Conservation (phyloP, 1,140 invertebrate species). For the Teleogryllus occipitalis region DNA sequence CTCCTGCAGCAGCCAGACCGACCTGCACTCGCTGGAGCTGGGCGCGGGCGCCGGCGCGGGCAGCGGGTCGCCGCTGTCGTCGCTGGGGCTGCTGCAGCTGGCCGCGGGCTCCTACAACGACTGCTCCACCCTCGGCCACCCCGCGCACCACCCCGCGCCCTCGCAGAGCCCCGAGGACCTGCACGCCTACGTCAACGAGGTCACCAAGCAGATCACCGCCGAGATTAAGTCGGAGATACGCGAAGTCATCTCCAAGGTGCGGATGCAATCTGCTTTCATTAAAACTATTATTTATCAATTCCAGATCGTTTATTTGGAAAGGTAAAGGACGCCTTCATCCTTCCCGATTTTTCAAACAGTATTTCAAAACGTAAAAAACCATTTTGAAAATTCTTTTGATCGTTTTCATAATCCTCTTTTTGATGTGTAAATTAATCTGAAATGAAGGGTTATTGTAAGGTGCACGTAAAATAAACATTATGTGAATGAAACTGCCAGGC, state of each 20-base stretch:
- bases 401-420: too few species aligned
- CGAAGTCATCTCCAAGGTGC: slow-evolving; percentile 58
- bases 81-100: slow-evolving; percentile 9
- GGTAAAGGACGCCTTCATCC: too few species aligned
- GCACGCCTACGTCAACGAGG: slow-evolving; percentile 62
- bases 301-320: too few species aligned
- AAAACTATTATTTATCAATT: too few species aligned
- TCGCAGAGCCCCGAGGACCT: slow-evolving; percentile 53
- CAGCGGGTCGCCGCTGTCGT: neutral
- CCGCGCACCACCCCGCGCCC: slow-evolving; percentile 26
- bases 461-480: too few species aligned
- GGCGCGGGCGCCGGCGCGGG: neutral
- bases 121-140: slow-evolving; percentile 46
- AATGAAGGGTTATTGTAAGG: too few species aligned
- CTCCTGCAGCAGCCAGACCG: slow-evolving; percentile 62
- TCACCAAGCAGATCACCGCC: slow-evolving; percentile 65
- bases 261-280: neutral
- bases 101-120: slow-evolving; percentile 37
- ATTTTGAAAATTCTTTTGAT: too few species aligned
- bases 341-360: too few species aligned
- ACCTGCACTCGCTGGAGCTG: slow-evolving; percentile 39
- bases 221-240: slow-evolving; percentile 74
- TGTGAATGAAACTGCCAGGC: too few species aligned
- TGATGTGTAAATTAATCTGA: too few species aligned
- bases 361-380: too few species aligned